Evolutionary conservation across 1,140 invertebrate genomes (phyloP), one percentile per base, ranked within the genome.

Genomic region (Berghia stephanieae): DNA sequence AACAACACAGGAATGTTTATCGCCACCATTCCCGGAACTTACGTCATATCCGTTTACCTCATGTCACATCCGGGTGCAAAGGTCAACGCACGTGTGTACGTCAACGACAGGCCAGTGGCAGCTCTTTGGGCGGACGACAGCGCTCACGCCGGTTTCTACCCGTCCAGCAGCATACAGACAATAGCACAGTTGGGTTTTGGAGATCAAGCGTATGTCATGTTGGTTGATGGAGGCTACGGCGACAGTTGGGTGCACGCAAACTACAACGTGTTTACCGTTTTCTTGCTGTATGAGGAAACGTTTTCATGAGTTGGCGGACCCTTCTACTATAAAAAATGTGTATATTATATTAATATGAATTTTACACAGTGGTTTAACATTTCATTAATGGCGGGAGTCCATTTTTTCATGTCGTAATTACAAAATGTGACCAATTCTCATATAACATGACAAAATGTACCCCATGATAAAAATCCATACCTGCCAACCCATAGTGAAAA

Each of bases 191-290:
- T 83, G 69, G 80, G 63, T 31, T 83, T 83, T 69, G 82, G 82
- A 13, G 82, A 83, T 63, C 82, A 83, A 68, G 79, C 82, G 8
- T 83, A 83, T 42, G 76, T 83, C 42, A 83, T 81, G 78, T 72
- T 83, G 49, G 79, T 83, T 16, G 80, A 82, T 49, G 78, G 77
- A 8, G 82, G 82, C 5, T 83, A 83, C 43, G 82, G 82, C 18
- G 78, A 83, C 24, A 83, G 82, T 57, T 83, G 82, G 82, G 82
- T 83, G 1, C 82, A 83, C 43, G 82, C 82, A 5, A 83, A 83
- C 74, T 83, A 83, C 57, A 83, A 83, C 42, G 79, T 75, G 13
- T 83, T 83, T 43, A 80, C 79, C 18, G 63, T 83, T 21, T 83
- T 79, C 55, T 67, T 83, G 8, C 66, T 83, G 5, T 83, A 83